Evolutionary conservation across 2,113 vertebrate genomes (phyloP).

Genomic region (Ameiurus melas): DNA sequence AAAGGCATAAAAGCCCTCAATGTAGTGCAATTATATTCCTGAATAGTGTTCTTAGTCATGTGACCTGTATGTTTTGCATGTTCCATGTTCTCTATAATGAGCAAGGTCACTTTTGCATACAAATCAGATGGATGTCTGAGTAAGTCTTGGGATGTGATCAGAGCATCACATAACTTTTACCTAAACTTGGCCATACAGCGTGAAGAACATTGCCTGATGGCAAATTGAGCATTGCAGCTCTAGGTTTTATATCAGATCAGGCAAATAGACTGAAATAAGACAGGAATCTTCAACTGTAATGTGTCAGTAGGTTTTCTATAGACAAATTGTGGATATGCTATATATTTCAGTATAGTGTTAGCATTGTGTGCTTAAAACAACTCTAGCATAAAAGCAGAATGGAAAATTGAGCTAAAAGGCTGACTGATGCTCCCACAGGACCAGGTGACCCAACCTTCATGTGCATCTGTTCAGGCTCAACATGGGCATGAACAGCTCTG

Average conservation of each 20-base stretch:
- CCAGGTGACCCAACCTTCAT: slow-evolving; percentile 40
- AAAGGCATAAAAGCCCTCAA: not conserved
- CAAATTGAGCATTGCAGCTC: not conserved
- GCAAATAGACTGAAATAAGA: not conserved
- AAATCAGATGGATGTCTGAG: not conserved
- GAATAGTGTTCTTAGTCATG: not conserved
- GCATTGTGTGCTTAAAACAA: not conserved
- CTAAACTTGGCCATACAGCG: not conserved
- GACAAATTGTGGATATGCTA: not conserved
- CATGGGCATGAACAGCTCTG: slow-evolving; percentile 9
- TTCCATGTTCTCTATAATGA: not conserved
- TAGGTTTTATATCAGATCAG: not conserved
- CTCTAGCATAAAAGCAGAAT: not conserved
- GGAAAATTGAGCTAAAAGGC: not conserved
- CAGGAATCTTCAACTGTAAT: not conserved
- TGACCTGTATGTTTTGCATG: not conserved
- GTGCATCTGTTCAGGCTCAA: slow-evolving; percentile 22
- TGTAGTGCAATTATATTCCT: slow-evolving; percentile 3
- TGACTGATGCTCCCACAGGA: slow-evolving; percentile 26
- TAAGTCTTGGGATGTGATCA: not conserved
- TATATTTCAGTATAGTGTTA: not conserved
- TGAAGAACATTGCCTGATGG: not conserved
- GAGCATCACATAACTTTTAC: not conserved
- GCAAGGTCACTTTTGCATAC: not conserved
- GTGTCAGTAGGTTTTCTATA: not conserved